phyloP scores from a whole-genome alignment of 2,888 invertebrate species.

The Campoletis raptor region DNA sequence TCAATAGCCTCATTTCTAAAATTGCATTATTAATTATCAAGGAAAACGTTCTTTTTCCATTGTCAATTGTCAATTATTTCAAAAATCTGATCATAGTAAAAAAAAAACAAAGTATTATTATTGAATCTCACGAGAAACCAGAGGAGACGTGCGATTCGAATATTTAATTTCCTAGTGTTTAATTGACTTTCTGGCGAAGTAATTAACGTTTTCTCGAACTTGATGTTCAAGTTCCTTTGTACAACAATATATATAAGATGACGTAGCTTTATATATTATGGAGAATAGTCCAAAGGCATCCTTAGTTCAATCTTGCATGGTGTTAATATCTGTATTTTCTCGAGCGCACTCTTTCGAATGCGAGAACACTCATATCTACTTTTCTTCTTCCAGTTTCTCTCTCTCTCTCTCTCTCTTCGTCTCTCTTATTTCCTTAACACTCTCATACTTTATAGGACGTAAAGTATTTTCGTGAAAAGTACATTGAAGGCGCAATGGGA shows the following conservation, averaged over 20 bases:
- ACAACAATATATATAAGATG: background rate
- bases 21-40: too few species aligned
- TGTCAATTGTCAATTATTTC: too few species aligned
- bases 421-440: background rate
- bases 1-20: too few species aligned
- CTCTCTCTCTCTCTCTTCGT: background rate
- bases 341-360: background rate
- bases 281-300: too few species aligned
- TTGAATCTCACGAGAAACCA: background rate
- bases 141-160: background rate
- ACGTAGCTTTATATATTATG: background rate
- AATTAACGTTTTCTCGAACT: background rate
- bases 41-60: too few species aligned
- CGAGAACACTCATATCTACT: conserved; percentile 5
- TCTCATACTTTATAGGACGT: conserved; percentile 22
- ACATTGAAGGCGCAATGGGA: background rate
- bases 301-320: too few species aligned
- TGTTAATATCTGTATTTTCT: background rate
- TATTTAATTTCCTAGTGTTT: background rate
- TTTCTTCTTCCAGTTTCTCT: background rate
- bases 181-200: background rate
- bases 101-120: background rate
- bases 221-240: background rate
- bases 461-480: conserved; percentile 39
- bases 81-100: background rate